These are phyloP conservation scores for Lophura nycthemera DNA, from an alignment of 2,113 vertebrate species.

Conservation along the genomic window DNA sequence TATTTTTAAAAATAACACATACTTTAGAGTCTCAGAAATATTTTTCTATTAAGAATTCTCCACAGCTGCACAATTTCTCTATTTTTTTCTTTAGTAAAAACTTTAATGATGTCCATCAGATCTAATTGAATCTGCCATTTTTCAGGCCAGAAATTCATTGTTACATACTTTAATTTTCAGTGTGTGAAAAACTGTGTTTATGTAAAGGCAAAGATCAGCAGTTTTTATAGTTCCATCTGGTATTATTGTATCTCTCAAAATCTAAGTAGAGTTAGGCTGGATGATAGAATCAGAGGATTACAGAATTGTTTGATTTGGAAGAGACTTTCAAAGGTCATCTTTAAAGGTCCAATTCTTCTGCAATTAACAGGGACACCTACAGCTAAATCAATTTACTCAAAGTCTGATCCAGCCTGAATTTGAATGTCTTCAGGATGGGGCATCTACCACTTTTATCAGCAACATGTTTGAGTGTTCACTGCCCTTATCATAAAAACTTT, in stretches of 20 bases:
- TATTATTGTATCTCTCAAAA: background rate
- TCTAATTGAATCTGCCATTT: background rate
- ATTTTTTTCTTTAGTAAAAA: background rate
- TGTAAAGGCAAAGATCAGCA: background rate
- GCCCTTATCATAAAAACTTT: too few relatives aligned
- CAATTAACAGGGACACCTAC: too few relatives aligned
- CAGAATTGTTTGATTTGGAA: too few relatives aligned
- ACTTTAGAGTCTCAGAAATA: background rate
- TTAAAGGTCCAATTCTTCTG: too few relatives aligned
- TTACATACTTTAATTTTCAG: background rate
- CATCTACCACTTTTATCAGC: too few relatives aligned
- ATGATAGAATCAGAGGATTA: background rate
- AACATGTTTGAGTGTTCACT: too few relatives aligned
- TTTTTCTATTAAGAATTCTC: conserved; percentile 19
- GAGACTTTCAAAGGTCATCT: too few relatives aligned
- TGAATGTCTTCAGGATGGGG: too few relatives aligned
- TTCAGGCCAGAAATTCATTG: background rate
- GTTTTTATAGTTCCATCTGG: background rate
- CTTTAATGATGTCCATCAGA: background rate
- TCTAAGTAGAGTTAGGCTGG: background rate
- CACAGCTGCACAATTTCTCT: background rate
- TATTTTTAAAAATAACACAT: background rate
- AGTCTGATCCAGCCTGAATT: too few relatives aligned
- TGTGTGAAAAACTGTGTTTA: background rate
- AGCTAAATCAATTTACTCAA: too few relatives aligned